These are phyloP conservation scores for Hoplostethus mediterraneus DNA, from an alignment of 2,797 vertebrate genomes.

Conservation along the genomic window DNA sequence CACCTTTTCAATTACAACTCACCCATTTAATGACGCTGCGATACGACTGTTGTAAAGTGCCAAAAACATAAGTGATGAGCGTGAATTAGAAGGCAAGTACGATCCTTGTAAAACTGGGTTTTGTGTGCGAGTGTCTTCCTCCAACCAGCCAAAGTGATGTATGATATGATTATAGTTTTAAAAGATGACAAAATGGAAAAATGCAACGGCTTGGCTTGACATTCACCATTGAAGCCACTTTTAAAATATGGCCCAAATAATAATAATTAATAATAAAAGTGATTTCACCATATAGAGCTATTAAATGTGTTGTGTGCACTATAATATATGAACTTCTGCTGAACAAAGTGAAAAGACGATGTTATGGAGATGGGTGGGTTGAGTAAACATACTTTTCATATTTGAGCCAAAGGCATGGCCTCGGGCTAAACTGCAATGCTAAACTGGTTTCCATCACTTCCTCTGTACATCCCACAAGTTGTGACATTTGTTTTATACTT, in stretches of 20 bases:
- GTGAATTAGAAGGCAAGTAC: slow-evolving; percentile 42
- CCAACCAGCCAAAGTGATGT: too few relatives aligned
- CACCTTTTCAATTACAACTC: slow-evolving; percentile 64
- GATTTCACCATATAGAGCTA: background rate
- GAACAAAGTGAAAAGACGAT: slow-evolving; percentile 8
- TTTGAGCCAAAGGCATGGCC: slow-evolving; percentile 44
- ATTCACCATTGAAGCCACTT: background rate
- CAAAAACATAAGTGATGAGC: slow-evolving; percentile 35
- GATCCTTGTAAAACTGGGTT: slow-evolving; percentile 31
- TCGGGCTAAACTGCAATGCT: slow-evolving; percentile 27
- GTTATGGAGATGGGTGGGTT: slow-evolving; percentile 19
- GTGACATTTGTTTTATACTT: slow-evolving; percentile 12
- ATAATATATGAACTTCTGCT: slow-evolving; percentile 2
- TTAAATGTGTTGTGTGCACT: slow-evolving; percentile 1
- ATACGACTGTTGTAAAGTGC: slow-evolving; percentile 25
- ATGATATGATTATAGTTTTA: too few relatives aligned
- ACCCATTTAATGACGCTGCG: slow-evolving; percentile 42
- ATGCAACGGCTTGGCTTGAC: background rate
- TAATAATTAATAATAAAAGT: background rate
- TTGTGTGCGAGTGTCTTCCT: background rate
- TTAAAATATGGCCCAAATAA: background rate
- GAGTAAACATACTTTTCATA: slow-evolving; percentile 32
- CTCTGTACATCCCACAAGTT: slow-evolving; percentile 13
- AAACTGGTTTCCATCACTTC: slow-evolving; percentile 8
- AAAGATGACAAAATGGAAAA: background rate